A percentile compares a stretch with the other conserved stretches of the same genome.
phyloP scores from a whole-genome alignment of 2,797 vertebrate species.

The Hippocampus kuda region DNA sequence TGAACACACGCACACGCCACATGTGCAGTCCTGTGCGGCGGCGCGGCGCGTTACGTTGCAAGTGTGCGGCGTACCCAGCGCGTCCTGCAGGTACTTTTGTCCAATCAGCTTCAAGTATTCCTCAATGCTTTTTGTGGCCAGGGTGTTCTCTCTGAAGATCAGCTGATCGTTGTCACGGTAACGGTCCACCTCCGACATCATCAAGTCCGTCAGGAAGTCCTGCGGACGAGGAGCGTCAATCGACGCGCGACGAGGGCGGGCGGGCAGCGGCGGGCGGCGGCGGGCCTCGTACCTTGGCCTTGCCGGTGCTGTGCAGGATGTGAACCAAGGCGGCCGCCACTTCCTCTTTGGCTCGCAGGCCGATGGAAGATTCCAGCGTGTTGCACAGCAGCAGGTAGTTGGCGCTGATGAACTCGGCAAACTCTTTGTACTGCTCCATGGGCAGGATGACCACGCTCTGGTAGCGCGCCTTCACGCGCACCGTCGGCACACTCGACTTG shows the following conservation, averaged over 20 bases:
- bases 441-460: slow-evolving; percentile 89
- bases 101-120: slow-evolving; percentile 94
- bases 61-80: slow-evolving; percentile 71
- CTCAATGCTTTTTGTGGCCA: slow-evolving; percentile 93
- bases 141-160: slow-evolving; percentile 93
- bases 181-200: slow-evolving; percentile 95
- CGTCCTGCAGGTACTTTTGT: slow-evolving; percentile 91
- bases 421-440: slow-evolving; percentile 97
- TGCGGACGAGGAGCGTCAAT: slow-evolving; percentile 35
- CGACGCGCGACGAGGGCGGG: neutral
- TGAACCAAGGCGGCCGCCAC: slow-evolving; percentile 86
- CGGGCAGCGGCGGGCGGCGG: too few relatives aligned
- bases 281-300: slow-evolving; percentile 58
- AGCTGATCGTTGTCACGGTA: slow-evolving; percentile 91
- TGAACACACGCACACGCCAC: slow-evolving; percentile 31
- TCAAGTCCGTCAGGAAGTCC: slow-evolving; percentile 92
- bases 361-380: slow-evolving; percentile 83
- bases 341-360: slow-evolving; percentile 87
- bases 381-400: slow-evolving; percentile 87
- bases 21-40: neutral
- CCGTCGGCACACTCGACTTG: slow-evolving; percentile 55
- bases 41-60: too few relatives aligned
- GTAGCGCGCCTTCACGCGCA: slow-evolving; percentile 86
- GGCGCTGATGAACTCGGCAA: slow-evolving; percentile 89
- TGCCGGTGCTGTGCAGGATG: slow-evolving; percentile 88